These are phyloP conservation scores for Petromus typicus DNA, from an alignment of 2,113 vertebrate genomes.

Conservation along the genomic window DNA sequence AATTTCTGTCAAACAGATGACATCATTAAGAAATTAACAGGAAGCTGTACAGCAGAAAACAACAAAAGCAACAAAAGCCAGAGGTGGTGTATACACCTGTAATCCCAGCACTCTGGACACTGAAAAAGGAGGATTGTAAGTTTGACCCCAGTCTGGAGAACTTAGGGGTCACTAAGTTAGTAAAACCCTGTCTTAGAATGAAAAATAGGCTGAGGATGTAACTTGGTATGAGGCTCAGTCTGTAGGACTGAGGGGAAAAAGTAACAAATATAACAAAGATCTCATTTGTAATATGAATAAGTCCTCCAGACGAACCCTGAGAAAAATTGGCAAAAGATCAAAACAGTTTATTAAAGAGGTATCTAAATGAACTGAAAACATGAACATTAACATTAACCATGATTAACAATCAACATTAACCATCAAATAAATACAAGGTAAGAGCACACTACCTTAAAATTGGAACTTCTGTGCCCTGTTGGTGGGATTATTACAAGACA, in stretches of 20 bases:
- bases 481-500: neutral
- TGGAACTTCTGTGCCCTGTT: neutral
- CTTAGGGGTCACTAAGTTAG: neutral
- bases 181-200: neutral
- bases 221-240: no score
- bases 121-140: neutral
- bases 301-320: neutral
- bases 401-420: neutral
- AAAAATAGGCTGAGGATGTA: no score
- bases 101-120: neutral
- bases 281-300: neutral
- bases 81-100: neutral
- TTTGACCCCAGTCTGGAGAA: neutral
- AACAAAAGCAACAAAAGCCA: no score
- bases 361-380: neutral
- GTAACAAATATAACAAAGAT: neutral
- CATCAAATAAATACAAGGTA: neutral
- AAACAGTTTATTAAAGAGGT: neutral
- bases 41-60: no score
- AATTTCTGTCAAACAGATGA: neutral
- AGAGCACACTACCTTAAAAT: conserved; percentile 24
- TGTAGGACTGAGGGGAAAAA: no score
- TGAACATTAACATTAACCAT: no score
- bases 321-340: neutral
- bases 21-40: conserved; percentile 9